Evolutionary conservation across 2,113 vertebrate species (phyloP), one percentile per base, ranked within the genome.

Genomic region (Beaufortia kweichowensis): DNA sequence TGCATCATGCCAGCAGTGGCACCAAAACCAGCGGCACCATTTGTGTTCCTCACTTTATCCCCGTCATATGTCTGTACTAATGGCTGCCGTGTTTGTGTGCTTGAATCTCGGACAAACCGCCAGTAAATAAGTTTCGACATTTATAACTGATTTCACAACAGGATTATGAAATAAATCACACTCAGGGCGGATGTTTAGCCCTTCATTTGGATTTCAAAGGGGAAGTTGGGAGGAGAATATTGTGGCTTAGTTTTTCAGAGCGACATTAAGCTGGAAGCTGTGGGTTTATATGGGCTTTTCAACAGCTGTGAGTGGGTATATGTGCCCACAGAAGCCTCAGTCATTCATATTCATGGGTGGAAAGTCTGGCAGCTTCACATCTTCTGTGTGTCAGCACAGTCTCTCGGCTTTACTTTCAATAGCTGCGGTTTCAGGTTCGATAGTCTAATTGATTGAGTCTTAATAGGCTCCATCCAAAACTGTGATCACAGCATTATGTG

Each of bases 111-210:
- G 68, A 31, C 39, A 71, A 57, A 31, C 68, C 68, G 5, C 14
- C 19, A 69, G 48, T 69, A 55, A 31, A 69, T 53, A 55, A 55
- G 53, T 21, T 6, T 33, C 33, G 26, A 35, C 53, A n/a, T 35
- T 71, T 55, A 41, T 10, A 33, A 26, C 53, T 11, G 68, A 71
- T 71, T 71, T 41, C 50, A 71, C 39, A 31, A 57, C 68, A 57
- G 31, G 5, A 15, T 41, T 55, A 57, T 57, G 53, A 26, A 71
- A 59, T 33, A 41, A 71, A 17, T 41, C 3, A 26, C 23, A 26
- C 23, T 41, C 23, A n/a, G 59, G 11, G 7, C 6, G 11, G n/a
- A 55, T 8, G n/a, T n/a, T 55, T 23, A 57, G 31, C 31, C 68
- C 33, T 5, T 26, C 17, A 57, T 71, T 59, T 71, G 17, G 39